These are phyloP conservation scores for Ridgeia piscesae DNA, from an alignment of 1,140 invertebrate genomes.

Conservation along the genomic window DNA sequence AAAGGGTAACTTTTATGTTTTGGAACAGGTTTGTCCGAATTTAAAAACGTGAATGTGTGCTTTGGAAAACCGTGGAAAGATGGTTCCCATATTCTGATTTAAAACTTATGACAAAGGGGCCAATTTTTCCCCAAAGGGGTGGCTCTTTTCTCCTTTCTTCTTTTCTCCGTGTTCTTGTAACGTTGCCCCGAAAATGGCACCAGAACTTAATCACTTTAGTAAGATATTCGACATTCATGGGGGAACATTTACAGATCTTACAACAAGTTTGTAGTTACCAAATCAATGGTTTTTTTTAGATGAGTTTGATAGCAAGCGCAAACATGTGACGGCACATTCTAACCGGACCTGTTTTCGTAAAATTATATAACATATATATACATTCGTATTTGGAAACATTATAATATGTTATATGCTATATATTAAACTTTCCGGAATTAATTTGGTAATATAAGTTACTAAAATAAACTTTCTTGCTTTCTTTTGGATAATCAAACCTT, in stretches of 20 bases:
- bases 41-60: not conserved
- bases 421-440: too few relatives aligned
- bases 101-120: not conserved
- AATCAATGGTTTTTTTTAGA: too few relatives aligned
- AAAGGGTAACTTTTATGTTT: too few relatives aligned
- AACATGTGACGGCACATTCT: not conserved
- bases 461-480: not conserved
- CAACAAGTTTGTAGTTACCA: not conserved
- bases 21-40: too few relatives aligned
- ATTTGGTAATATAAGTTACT: not conserved
- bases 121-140: not conserved
- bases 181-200: not conserved
- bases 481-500: too few relatives aligned
- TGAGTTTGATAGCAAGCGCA: not conserved
- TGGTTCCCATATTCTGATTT: not conserved
- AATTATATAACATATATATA: not conserved
- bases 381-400: not conserved
- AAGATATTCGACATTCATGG: not conserved
- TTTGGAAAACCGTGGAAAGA: not conserved
- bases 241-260: too few relatives aligned
- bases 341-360: not conserved
- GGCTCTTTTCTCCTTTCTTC: not conserved
- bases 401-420: not conserved
- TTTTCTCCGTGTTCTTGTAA: not conserved
- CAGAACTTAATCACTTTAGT: not conserved